Percentiles rank a stretch among this genome's conserved stretches.
Conservation (phyloP, 2,888 invertebrate genomes). For the Gortyna flavago region DNA sequence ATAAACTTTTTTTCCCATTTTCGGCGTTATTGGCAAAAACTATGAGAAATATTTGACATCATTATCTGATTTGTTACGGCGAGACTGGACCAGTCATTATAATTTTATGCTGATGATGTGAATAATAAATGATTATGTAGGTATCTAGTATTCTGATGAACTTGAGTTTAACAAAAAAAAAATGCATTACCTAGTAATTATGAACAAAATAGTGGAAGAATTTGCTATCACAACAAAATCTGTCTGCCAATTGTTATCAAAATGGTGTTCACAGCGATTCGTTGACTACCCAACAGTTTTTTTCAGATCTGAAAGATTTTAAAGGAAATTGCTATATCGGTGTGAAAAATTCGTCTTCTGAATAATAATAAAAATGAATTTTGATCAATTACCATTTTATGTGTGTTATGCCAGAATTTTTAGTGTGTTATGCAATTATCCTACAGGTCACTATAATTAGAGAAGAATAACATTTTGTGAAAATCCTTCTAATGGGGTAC, state of each 20-base stretch:
- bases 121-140: constrained; percentile 14
- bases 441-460: too few species aligned
- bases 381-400: neutral
- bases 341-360: neutral
- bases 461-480: too few species aligned
- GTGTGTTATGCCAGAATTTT: too few species aligned
- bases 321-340: neutral
- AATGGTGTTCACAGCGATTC: neutral
- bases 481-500: too few species aligned
- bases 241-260: neutral
- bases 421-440: too few species aligned
- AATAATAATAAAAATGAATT: neutral
- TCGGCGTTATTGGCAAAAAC: constrained; percentile 36
- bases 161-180: neutral
- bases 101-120: neutral
- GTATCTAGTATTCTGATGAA: neutral
- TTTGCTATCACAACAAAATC: neutral
- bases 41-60: constrained; percentile 25
- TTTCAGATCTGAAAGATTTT: too few species aligned
- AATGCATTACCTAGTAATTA: neutral
- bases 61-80: constrained; percentile 19
- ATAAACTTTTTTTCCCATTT: constrained; percentile 11
- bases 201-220: neutral
- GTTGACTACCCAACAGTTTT: neutral
- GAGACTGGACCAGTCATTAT: constrained; percentile 1